phyloP scores from a whole-genome alignment of 1,140 invertebrate species.

The Camponotus vicinus region DNA sequence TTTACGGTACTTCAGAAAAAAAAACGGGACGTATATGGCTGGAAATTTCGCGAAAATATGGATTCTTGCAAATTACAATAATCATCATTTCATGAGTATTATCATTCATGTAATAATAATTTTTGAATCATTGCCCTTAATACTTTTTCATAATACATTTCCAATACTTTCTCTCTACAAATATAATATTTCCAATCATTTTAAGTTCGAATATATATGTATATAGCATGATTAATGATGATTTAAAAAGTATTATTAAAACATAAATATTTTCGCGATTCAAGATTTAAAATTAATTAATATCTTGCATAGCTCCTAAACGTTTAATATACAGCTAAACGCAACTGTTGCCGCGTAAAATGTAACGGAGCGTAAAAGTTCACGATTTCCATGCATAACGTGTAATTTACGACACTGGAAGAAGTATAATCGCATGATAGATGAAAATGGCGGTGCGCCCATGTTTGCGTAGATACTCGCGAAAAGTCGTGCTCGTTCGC shows the following conservation, averaged over 20 bases:
- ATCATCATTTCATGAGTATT: background rate
- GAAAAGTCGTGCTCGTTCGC: constrained; percentile 6
- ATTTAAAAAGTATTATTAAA: background rate
- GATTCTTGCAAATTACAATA: constrained; percentile 35
- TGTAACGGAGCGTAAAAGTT: background rate
- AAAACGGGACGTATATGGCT: background rate
- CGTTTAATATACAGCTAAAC: background rate
- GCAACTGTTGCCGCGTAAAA: background rate
- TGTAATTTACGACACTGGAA: constrained; percentile 30
- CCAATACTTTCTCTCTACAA: background rate
- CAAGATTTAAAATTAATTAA: background rate
- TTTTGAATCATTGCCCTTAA: background rate
- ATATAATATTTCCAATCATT: background rate
- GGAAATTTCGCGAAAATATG: background rate
- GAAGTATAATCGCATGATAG: constrained; percentile 50
- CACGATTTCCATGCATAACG: background rate
- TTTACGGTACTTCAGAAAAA: background rate
- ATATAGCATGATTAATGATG: background rate
- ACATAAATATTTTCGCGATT: background rate
- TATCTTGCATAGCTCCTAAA: background rate
- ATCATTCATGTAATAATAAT: constrained; percentile 10
- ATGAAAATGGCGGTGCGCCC: constrained; percentile 47
- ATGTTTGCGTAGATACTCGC: constrained; percentile 40
- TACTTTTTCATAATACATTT: background rate
- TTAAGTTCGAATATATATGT: background rate